Conservation (phyloP, 2,888 invertebrate species). For the Emmelina monodactyla region DNA sequence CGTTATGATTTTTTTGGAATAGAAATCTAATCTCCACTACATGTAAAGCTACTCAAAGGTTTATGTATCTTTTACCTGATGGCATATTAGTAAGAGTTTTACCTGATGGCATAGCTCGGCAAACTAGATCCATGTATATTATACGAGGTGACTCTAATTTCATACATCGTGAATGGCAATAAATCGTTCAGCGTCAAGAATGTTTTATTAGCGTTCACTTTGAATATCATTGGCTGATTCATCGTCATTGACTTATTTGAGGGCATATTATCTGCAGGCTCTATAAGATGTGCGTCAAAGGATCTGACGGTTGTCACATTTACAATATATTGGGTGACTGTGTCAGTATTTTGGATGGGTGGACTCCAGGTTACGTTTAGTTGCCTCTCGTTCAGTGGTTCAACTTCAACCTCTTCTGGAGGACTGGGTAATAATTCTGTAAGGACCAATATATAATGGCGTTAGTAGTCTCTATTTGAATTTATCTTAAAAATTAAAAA, state of each 20-base stretch:
- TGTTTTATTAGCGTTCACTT: slow-evolving; percentile 68
- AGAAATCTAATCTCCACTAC: too few relatives aligned
- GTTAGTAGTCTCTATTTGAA: background rate
- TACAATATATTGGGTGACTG: slow-evolving; percentile 72
- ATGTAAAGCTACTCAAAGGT: too few relatives aligned
- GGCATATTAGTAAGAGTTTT: slow-evolving; percentile 17
- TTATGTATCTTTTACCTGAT: too few relatives aligned
- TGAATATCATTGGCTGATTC: slow-evolving; percentile 42
- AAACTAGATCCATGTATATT: slow-evolving; percentile 81
- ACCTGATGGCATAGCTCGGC: slow-evolving; percentile 76
- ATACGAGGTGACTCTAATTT: slow-evolving; percentile 74
- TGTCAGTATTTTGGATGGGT: slow-evolving; percentile 70
- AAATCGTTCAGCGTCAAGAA: slow-evolving; percentile 69
- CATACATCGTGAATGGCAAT: slow-evolving; percentile 83
- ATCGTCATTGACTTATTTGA: slow-evolving; percentile 29
- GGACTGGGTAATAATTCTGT: slow-evolving; percentile 78
- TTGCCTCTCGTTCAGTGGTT: slow-evolving; percentile 75
- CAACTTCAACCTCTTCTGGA: slow-evolving; percentile 76
- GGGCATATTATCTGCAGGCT: slow-evolving; percentile 47
- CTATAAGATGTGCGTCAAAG: slow-evolving; percentile 69
- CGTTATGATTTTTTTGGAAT: too few relatives aligned
- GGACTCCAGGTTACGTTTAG: slow-evolving; percentile 75
- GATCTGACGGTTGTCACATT: slow-evolving; percentile 75
- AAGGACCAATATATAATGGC: too few relatives aligned
- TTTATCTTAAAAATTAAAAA: slow-evolving; percentile 2